Base-by-base conservation (phyloP, 2,113 vertebrate species). In the Noturus placidus region DNA sequence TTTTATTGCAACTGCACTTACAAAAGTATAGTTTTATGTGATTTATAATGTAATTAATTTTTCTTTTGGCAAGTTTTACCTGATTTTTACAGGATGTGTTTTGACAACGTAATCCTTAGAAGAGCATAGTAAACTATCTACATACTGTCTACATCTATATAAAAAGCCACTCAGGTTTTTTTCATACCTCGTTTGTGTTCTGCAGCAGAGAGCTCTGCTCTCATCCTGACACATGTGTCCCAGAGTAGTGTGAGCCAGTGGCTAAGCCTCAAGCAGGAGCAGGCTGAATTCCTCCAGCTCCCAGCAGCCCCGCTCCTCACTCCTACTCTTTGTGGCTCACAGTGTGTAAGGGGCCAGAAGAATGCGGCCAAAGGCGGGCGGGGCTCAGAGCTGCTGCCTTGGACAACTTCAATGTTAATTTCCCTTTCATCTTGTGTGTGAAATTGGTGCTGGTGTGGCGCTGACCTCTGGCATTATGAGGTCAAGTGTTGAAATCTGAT, bases 391-490 rank as follows among this genome's bases (percentile, higher is more conserved):
- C 89, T 88, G 82, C 88, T 27, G 87, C 89, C 88, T 89, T 84
- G 79, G 82, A 88, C 85, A 84, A 87, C 88, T 89, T 89, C 85
- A 92, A 78, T 88, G 88, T 92, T 92, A 87, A 92, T 93, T 92
- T 93, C 92, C 92, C 90, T 92, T 92, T 92, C 92, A 93, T 93
- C 92, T 92, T 92, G 90, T 90, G 91, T 93, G 92, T 92, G 92
- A 93, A 93, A 93, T 93, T 91, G 89, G 88, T 88, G 89, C 87
- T 87, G 91, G 91, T 92, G 92, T 90, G 87, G 88, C 27, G 59
- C 89, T 92, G 90, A 92, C 91, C 92, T 89, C 86, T 84, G 85
- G 92, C 89, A 93, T 92, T 92, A 92, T 89, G 88, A 90, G 92
- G 91, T 92, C 92, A 93, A 91, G 91, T 91, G 90, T 81, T 91